Conservation (phyloP, 1,140 invertebrate species). For the Calliphora vicina region DNA sequence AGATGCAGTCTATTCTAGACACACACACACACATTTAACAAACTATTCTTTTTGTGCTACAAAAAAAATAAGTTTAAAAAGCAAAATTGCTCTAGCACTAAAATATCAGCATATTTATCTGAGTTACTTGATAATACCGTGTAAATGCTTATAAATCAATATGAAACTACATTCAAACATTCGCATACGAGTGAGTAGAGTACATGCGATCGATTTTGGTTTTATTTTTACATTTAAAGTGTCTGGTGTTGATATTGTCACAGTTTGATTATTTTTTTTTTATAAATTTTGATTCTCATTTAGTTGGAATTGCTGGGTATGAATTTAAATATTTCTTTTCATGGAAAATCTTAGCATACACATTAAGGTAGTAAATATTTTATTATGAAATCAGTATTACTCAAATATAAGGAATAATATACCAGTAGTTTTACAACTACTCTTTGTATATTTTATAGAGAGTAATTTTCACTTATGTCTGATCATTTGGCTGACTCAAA, state of each 20-base stretch:
- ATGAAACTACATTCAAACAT: background rate
- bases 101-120: constrained; percentile 25
- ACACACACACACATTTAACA: background rate
- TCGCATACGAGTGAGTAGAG: background rate
- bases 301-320: background rate
- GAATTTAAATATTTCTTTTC: background rate
- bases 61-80: background rate
- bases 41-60: background rate
- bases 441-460: too few relatives aligned
- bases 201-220: background rate
- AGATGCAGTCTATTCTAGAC: background rate
- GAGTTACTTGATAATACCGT: background rate
- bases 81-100: background rate
- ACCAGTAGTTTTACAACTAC: too few relatives aligned
- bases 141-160: constrained; percentile 1
- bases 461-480: too few relatives aligned
- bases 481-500: too few relatives aligned
- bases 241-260: background rate
- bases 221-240: background rate
- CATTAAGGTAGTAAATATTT: too few relatives aligned
- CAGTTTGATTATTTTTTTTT: background rate
- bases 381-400: too few relatives aligned
- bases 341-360: too few relatives aligned
- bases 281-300: too few relatives aligned
- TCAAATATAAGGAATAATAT: too few relatives aligned